Evolutionary conservation across 2,797 vertebrate genomes (phyloP).

Genomic region (Morus bassanus): DNA sequence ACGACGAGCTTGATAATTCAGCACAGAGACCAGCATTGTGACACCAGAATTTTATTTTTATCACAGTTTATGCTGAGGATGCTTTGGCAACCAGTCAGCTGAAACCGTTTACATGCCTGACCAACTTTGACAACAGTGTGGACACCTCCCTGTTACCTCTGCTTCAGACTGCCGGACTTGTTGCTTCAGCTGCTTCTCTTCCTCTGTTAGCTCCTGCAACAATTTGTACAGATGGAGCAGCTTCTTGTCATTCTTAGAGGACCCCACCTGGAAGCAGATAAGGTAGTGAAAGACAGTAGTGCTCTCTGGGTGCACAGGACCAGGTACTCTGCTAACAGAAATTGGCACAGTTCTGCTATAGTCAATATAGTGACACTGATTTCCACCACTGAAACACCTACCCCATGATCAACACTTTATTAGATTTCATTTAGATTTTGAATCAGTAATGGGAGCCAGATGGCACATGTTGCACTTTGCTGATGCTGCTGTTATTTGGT

Average conservation of each 20-base stretch:
- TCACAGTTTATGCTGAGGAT: neutral
- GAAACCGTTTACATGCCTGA: neutral
- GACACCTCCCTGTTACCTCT: slow-evolving; percentile 71
- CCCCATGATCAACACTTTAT: neutral
- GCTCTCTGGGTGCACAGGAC: fast-evolving
- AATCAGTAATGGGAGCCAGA: neutral
- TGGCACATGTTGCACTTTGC: neutral
- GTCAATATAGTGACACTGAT: neutral
- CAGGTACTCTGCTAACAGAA: neutral
- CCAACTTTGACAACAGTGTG: neutral
- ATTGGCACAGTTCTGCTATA: neutral
- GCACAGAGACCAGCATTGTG: neutral
- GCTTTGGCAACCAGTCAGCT: neutral
- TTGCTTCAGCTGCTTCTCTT: slow-evolving; percentile 70
- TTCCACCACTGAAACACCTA: neutral
- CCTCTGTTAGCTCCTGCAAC: slow-evolving; percentile 69
- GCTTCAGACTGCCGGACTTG: slow-evolving; percentile 76
- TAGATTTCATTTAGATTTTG: neutral
- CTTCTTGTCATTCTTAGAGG: slow-evolving; percentile 71
- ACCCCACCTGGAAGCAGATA: slow-evolving; percentile 74
- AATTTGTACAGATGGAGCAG: slow-evolving; percentile 72
- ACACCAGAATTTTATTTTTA: neutral
- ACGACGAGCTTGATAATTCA: neutral
- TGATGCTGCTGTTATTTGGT: neutral
- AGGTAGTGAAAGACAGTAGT: neutral